phyloP scores from a whole-genome alignment of 1,140 invertebrate species.

The Saxidomus purpurata region DNA sequence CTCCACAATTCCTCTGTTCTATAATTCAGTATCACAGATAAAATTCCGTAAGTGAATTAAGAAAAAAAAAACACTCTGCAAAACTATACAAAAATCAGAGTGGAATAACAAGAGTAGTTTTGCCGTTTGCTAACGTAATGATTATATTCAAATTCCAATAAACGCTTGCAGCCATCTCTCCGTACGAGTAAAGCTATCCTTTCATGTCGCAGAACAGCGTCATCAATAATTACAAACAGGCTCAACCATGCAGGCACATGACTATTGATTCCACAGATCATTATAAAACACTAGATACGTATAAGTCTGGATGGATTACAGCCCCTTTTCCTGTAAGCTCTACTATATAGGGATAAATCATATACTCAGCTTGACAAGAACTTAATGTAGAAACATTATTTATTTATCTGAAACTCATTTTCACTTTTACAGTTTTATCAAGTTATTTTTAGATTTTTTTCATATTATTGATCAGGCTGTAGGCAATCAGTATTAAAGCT shows the following conservation, averaged over 20 bases:
- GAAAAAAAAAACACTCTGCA: not conserved
- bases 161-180: conserved; percentile 17
- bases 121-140: not conserved
- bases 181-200: conserved; percentile 9
- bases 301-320: not conserved
- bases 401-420: too few species aligned
- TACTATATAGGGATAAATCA: too few species aligned
- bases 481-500: too few species aligned
- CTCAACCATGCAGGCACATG: conserved; percentile 16
- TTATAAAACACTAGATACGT: conserved; percentile 9
- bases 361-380: too few species aligned
- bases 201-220: conserved; percentile 7
- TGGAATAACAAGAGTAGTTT: not conserved
- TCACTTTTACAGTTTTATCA: too few species aligned
- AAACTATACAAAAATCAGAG: conserved; percentile 2
- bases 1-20: not conserved
- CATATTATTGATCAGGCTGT: too few species aligned
- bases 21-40: not conserved
- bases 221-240: conserved; percentile 46
- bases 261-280: conserved; percentile 23
- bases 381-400: too few species aligned
- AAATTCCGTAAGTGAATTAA: not conserved
- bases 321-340: conserved; percentile 21
- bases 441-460: too few species aligned
- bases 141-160: conserved; percentile 50